phyloP scores from a whole-genome alignment of 53 echinoderm and acorn worm genomes.

The Temnopleurus reevesii region DNA sequence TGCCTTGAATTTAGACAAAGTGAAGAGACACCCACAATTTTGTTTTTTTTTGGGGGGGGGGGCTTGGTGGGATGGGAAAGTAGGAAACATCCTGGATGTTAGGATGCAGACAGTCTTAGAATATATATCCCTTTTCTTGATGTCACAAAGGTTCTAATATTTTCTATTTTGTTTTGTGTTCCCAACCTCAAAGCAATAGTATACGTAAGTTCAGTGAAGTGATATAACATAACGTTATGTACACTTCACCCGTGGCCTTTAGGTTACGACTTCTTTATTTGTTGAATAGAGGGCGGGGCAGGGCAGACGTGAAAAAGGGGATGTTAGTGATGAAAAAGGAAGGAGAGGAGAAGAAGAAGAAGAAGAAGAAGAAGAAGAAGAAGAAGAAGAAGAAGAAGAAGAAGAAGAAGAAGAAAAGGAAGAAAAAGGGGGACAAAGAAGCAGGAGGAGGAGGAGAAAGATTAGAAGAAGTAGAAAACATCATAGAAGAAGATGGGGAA shows the following conservation, averaged over 20 bases:
- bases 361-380: background rate
- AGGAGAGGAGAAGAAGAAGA: background rate
- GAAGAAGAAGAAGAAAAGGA: background rate
- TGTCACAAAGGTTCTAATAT: background rate
- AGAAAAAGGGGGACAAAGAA: background rate
- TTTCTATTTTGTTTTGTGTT: background rate
- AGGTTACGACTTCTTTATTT: background rate
- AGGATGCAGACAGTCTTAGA: too few relatives aligned
- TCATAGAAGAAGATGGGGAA: background rate
- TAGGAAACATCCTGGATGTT: too few relatives aligned
- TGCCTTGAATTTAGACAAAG: background rate
- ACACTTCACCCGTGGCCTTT: background rate
- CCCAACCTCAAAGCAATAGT: background rate
- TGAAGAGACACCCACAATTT: too few relatives aligned
- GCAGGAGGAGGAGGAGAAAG: background rate
- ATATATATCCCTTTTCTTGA: background rate
- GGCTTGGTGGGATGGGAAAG: too few relatives aligned
- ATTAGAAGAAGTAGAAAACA: too few relatives aligned
- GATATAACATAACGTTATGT: background rate
- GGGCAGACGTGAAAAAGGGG: background rate
- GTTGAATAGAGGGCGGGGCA: background rate
- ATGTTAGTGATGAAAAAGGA: background rate
- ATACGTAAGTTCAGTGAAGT: background rate
- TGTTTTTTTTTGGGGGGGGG: too few relatives aligned
- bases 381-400: background rate